Percentiles rank a stretch among this genome's conserved stretches.
These are phyloP conservation scores for Panorpa germanica DNA, from an alignment of 2,888 invertebrate genomes.

Conservation along the genomic window DNA sequence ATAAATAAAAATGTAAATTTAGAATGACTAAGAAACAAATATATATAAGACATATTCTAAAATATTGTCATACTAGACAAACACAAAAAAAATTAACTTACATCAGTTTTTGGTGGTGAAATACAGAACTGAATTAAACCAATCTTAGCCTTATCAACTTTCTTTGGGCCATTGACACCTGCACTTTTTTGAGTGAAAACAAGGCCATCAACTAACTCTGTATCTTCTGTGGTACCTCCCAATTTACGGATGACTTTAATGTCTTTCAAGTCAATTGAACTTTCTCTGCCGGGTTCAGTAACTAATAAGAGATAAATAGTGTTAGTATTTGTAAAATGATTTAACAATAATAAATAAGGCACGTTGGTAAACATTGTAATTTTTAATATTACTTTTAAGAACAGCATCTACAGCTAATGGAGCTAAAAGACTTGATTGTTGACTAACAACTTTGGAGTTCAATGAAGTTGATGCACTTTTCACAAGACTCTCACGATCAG, in stretches of 20 bases:
- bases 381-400: conserved; percentile 40
- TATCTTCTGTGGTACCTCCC: conserved; percentile 95
- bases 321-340: conserved; percentile 1
- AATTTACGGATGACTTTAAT: conserved; percentile 94
- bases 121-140: conserved; percentile 99
- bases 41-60: background rate
- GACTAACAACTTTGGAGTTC: conserved; percentile 97
- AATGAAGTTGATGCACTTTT: conserved; percentile 95
- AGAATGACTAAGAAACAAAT: background rate
- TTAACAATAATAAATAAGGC: conserved; percentile 6
- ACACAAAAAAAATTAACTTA: conserved; percentile 24
- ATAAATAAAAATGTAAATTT: conserved; percentile 1
- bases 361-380: background rate
- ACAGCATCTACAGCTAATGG: conserved; percentile 97
- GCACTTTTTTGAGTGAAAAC: conserved; percentile 80
- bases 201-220: conserved; percentile 87
- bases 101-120: conserved; percentile 98
- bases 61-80: background rate
- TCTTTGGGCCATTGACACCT: conserved; percentile 80
- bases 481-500: conserved; percentile 69
- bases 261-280: conserved; percentile 78
- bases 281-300: conserved; percentile 37
- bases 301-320: conserved; percentile 15
- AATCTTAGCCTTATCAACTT: conserved; percentile 94
- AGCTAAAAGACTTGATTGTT: conserved; percentile 87